Percentiles rank a stretch among this genome's conserved stretches.
Evolutionary conservation across 2,797 vertebrate genomes (phyloP).

Genomic region (Acipenser ruthenus): DNA sequence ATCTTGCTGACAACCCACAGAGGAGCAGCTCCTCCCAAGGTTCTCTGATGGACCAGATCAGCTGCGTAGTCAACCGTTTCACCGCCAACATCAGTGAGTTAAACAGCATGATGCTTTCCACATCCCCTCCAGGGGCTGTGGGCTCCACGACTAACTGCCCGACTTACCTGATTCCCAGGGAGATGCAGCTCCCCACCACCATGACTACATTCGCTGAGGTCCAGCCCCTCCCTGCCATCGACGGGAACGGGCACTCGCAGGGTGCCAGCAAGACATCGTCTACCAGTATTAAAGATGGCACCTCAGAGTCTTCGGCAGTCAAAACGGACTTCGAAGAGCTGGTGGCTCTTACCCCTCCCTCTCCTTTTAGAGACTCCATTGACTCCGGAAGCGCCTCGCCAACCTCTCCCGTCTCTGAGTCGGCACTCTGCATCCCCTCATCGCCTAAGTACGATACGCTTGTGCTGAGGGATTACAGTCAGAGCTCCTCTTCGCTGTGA

Average conservation of each 20-base stretch:
- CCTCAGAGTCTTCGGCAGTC: conserved; percentile 55
- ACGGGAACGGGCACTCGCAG: conserved; percentile 62
- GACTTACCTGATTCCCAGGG: conserved; percentile 75
- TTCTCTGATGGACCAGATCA: conserved; percentile 94
- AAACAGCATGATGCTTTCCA: conserved; percentile 88
- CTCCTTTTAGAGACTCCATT: conserved; percentile 91
- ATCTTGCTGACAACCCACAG: conserved; percentile 61
- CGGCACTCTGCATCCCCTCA: conserved; percentile 67
- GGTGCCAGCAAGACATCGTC: conserved; percentile 54
- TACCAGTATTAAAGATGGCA: conserved; percentile 49
- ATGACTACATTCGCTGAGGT: conserved; percentile 89
- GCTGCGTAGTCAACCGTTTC: conserved; percentile 91
- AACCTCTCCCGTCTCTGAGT: conserved; percentile 76
- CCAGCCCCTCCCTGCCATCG: conserved; percentile 78
- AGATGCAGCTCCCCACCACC: conserved; percentile 77
- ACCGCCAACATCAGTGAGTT: conserved; percentile 91
- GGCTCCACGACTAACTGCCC: conserved; percentile 59
- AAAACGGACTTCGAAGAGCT: conserved; percentile 85
- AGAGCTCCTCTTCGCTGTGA: conserved; percentile 98
- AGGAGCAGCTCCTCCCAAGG: conserved; percentile 65
- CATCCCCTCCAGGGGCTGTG: conserved; percentile 57
- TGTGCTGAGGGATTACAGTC: conserved; percentile 90
- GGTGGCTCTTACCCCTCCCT: conserved; percentile 89
- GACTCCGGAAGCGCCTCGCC: conserved; percentile 80
- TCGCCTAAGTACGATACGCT: conserved; percentile 86